A percentile compares a stretch with the other conserved stretches of the same genome.
phyloP scores from a whole-genome alignment of 2,113 vertebrate genomes.

The Xenopus tropicalis region DNA sequence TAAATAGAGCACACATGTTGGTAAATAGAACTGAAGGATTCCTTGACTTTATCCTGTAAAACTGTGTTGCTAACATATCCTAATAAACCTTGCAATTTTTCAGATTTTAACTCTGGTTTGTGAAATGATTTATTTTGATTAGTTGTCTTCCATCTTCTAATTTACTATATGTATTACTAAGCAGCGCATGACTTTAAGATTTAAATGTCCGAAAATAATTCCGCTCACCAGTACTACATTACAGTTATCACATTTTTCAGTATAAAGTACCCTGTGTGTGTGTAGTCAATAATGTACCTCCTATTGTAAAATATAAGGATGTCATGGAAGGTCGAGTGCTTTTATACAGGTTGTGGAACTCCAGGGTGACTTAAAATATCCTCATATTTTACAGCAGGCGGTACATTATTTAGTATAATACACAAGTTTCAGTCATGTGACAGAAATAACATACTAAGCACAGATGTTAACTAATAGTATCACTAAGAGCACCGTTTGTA shows the following conservation, averaged over 20 bases:
- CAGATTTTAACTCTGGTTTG: slow-evolving; percentile 53
- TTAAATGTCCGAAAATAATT: slow-evolving; percentile 6
- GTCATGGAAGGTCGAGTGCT: no score
- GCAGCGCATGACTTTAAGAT: not conserved
- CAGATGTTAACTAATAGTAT: no score
- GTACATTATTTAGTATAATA: no score
- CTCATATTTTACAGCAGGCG: no score
- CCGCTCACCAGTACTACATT: slow-evolving; percentile 25
- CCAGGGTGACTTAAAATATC: no score
- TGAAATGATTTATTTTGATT: slow-evolving; percentile 2
- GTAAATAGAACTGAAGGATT: slow-evolving; percentile 51
- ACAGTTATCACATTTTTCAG: not conserved
- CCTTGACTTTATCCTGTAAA: slow-evolving; percentile 53
- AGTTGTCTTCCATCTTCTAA: not conserved
- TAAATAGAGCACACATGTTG: slow-evolving; percentile 48
- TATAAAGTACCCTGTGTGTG: no score
- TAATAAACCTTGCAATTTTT: slow-evolving; percentile 58
- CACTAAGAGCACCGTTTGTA: no score
- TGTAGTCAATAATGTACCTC: no score
- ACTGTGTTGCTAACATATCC: slow-evolving; percentile 54
- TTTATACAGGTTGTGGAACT: no score
- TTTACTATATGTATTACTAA: not conserved
- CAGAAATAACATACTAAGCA: no score
- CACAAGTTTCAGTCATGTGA: no score
- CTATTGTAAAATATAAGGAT: no score